Evolutionary conservation across 1,140 invertebrate genomes (phyloP).

Genomic region (Drosophila ironensis): DNA sequence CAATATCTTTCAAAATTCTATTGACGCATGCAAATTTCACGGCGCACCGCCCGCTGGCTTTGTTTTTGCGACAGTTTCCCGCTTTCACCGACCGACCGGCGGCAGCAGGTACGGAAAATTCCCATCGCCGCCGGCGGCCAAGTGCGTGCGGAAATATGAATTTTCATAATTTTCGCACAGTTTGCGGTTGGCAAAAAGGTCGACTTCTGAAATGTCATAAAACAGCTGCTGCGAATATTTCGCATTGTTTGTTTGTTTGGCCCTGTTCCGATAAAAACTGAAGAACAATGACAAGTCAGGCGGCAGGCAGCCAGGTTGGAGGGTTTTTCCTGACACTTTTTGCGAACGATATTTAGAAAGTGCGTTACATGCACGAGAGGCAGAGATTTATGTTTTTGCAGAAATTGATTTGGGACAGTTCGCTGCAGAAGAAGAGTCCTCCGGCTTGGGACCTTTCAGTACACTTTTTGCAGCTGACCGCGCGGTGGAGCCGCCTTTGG

Average conservation of each 20-base stretch:
- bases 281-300: conserved; percentile 45
- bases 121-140: conserved; percentile 25
- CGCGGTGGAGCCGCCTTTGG: conserved; percentile 26
- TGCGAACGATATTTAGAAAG: conserved; percentile 69
- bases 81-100: background rate
- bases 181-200: conserved; percentile 62
- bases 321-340: conserved; percentile 24
- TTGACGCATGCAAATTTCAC: conserved; percentile 75
- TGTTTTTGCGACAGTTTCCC: conserved; percentile 26
- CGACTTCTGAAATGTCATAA: conserved; percentile 44
- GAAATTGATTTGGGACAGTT: conserved; percentile 24
- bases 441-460: background rate
- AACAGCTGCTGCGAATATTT: conserved; percentile 50
- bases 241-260: conserved; percentile 19
- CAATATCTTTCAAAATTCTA: conserved; percentile 50
- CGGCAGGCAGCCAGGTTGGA: conserved; percentile 26
- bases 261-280: conserved; percentile 27
- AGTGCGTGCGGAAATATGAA: conserved; percentile 75
- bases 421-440: background rate
- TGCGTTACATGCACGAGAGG: conserved; percentile 56
- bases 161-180: conserved; percentile 78
- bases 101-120: conserved; percentile 25
- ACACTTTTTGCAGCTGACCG: background rate
- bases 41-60: conserved; percentile 45
- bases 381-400: conserved; percentile 55